phyloP scores from a whole-genome alignment of 2,888 invertebrate genomes.

The Thecocarcelia acutangulata region DNA sequence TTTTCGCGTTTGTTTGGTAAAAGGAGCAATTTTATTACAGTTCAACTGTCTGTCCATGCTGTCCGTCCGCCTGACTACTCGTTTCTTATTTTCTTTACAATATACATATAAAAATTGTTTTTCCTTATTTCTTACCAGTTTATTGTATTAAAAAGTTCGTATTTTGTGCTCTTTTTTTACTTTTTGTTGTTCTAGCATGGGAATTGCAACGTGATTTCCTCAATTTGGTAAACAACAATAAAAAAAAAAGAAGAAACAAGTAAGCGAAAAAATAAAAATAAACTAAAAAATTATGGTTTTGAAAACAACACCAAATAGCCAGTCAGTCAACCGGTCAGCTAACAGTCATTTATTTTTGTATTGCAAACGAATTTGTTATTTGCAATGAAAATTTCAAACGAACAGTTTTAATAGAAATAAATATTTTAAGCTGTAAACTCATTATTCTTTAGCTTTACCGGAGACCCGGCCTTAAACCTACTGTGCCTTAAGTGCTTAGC shows the following conservation, averaged over 20 bases:
- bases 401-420: not conserved
- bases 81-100: constrained; percentile 15
- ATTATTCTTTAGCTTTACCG: constrained; percentile 17
- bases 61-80: constrained; percentile 15
- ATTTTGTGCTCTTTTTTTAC: constrained; percentile 23
- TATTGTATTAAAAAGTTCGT: constrained; percentile 39
- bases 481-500: too few species aligned
- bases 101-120: constrained; percentile 33
- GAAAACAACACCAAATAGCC: constrained; percentile 32
- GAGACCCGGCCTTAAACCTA: not conserved
- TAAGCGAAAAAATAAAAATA: constrained; percentile 33
- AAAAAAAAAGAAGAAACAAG: constrained; percentile 22
- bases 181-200: constrained; percentile 73
- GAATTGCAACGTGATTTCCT: constrained; percentile 75
- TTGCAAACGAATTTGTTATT: not conserved
- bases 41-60: not conserved
- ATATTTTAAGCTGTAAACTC: constrained; percentile 37
- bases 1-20: constrained; percentile 67
- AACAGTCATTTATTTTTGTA: constrained; percentile 36
- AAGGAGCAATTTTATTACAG: constrained; percentile 56
- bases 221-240: constrained; percentile 63
- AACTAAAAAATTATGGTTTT: constrained; percentile 39
- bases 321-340: constrained; percentile 17
- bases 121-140: constrained; percentile 32
- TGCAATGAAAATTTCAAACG: not conserved